These are phyloP conservation scores for Silurus aristotelis DNA, from an alignment of 2,797 vertebrate species.

Conservation along the genomic window DNA sequence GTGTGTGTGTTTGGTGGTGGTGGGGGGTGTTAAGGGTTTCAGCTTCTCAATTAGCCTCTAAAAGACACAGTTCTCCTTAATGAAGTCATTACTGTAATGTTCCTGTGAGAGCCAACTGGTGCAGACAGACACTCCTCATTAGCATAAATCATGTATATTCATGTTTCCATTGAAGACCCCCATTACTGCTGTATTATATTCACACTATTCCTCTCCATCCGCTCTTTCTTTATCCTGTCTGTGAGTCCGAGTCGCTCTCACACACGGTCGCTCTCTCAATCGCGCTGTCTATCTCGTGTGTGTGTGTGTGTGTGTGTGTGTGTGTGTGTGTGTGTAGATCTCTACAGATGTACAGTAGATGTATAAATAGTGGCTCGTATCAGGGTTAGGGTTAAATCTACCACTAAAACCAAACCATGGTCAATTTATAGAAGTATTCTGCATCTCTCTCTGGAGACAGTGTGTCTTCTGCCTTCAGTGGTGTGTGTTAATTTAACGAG, in stretches of 20 bases:
- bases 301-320: not conserved
- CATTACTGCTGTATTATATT: not conserved
- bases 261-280: too few species aligned
- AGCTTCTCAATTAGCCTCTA: constrained; percentile 20
- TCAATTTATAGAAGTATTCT: not conserved
- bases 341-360: not conserved
- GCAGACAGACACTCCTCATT: not conserved
- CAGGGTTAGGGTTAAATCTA: not conserved
- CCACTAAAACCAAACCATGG: not conserved
- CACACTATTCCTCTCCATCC: not conserved
- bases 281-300: not conserved
- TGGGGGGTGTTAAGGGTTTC: not conserved
- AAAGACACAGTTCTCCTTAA: constrained; percentile 12
- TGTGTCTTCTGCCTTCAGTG: constrained; percentile 32
- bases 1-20: not conserved
- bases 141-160: constrained; percentile 26
- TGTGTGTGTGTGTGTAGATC: not conserved
- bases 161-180: not conserved
- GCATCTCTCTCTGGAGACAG: constrained; percentile 2
- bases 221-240: not conserved
- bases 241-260: not conserved
- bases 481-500: constrained; percentile 61
- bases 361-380: not conserved
- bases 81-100: constrained; percentile 24
- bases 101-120: not conserved